Conservation (phyloP, 2,797 vertebrate genomes). For the Jordanella pulchra region DNA sequence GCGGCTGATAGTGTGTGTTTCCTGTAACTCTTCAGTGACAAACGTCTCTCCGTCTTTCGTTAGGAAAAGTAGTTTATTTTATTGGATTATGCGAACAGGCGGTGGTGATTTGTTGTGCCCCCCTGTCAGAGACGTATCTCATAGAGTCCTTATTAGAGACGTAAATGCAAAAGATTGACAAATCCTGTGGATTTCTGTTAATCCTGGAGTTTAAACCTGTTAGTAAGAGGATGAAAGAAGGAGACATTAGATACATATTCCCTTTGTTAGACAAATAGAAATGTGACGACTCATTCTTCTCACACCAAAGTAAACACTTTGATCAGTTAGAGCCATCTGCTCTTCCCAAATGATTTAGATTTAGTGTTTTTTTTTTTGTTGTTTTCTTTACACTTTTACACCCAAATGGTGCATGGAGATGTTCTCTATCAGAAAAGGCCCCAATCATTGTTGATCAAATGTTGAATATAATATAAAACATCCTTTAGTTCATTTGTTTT, state of each 20-base stretch:
- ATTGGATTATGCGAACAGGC: conserved; percentile 30
- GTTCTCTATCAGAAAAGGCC: too few species aligned
- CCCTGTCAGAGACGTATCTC: conserved; percentile 4
- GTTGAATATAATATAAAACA: neutral
- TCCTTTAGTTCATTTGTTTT: neutral
- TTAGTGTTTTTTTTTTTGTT: too few species aligned
- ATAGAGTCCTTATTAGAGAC: neutral
- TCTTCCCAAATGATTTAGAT: conserved; percentile 1
- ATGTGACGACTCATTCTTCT: conserved; percentile 6
- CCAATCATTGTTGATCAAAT: neutral
- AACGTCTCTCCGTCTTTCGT: conserved; percentile 41
- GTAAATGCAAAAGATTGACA: conserved; percentile 5
- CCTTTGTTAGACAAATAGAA: neutral
- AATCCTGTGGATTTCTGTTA: conserved; percentile 7
- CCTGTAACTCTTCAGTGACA: conserved; percentile 21
- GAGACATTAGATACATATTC: conserved; percentile 9
- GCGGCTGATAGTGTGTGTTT: conserved; percentile 28
- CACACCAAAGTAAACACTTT: conserved; percentile 26
- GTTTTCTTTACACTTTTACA: neutral
- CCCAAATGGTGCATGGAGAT: neutral
- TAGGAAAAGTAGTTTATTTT: conserved; percentile 43
- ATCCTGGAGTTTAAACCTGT: conserved; percentile 8
- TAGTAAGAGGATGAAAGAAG: conserved; percentile 25
- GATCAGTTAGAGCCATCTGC: conserved; percentile 31
- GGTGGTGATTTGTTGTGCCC: conserved; percentile 31